Base-by-base conservation (phyloP, 2,888 invertebrate genomes). In the Eupithecia inturbata region DNA sequence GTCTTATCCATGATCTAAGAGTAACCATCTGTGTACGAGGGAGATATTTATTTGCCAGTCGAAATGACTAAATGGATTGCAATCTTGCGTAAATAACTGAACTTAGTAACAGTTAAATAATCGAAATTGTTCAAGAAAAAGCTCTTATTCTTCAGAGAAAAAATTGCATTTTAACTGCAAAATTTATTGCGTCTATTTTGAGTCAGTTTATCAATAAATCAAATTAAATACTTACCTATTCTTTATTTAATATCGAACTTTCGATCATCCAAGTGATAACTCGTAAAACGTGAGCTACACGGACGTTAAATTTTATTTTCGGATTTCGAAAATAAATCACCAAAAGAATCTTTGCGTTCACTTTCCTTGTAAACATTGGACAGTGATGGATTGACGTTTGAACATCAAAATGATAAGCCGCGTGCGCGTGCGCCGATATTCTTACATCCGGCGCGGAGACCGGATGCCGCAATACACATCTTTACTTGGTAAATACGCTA, bases 381-480 rank as follows among this genome's bases (percentile, higher is more conserved):
- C 85, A 82, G 87, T 88, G 87, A 89, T 87, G 83, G 89, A 90
- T 88, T 84, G 88, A 88, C 86, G 83, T 87, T 87, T 85, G 82
- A 85, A 80, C 85, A 88, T 86, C 85, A 82, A 82, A 83, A 75
- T 76, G 78, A 57, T 39, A 69, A n/a, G 78, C 83, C 79, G 80
- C 79, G 73, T 80, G 84, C 83, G 83, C 85, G 82, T 77, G 84
- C 82, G 83, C 82, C 82, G 84, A 86, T 85, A 83, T 81, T 82
- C 82, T 79, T 71, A 81, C 84, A 87, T 88, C 88, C 88, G 88
- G 85, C 82, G 82, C 82, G 77, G 80, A 81, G 81, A 81, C 86
- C 86, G 87, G 87, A 88, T 86, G 84, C 83, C 81, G 82, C 82
- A 76, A 83, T 84, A 85, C 83, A 80, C 80, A 79, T 76, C 79